Base-by-base conservation (phyloP, 2,113 vertebrate genomes). In the Parus major region DNA sequence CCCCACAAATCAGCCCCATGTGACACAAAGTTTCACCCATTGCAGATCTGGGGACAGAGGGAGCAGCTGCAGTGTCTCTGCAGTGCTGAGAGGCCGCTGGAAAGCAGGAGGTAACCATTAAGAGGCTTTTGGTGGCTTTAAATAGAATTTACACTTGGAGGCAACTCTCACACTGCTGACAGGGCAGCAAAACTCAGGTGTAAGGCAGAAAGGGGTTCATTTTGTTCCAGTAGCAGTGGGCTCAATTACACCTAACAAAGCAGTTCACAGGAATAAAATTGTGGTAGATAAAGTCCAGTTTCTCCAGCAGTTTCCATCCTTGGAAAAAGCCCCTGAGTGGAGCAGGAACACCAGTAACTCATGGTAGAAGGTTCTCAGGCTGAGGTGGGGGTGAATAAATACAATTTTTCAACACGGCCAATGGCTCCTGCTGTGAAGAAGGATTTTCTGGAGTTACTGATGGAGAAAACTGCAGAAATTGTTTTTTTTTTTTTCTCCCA, bases 91-190 rank as follows among this genome's bases (percentile, higher is more conserved):
- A 55, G 72, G 88, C 44, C 36, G 2, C 85, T 87, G 78, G 47
- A 44, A 76, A 92, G 65, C 52, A 60, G 56, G 57, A 73, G 75
- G 27, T 0, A 6, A 36, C 9, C 18, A 21, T 46, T 70, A 85
- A 79, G 95, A 78, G 60, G 79, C 55, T 80, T 84, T 77, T 35
- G 73, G 59, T n/a, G 60, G 69, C 41, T 93, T 56, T 69, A 95
- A 92, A 92, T 82, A 90, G 88, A 82, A 92, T 84, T 92, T 92
- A 57, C 69, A 61, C 88, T 93, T 33, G 4, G 61, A 90, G 69
- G 85, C 56, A 41, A 88, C 72, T 72, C 69, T 73, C 39, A 70
- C 59, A 7, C 55, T 44, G 64, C 81, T 81, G 79, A 68, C 11
- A 36, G 44, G 31, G 77, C 16, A 7, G 57, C 68, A 64, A 64